These are phyloP conservation scores for Marisa cornuarietis DNA, from an alignment of 1,140 invertebrate species.

Conservation along the genomic window DNA sequence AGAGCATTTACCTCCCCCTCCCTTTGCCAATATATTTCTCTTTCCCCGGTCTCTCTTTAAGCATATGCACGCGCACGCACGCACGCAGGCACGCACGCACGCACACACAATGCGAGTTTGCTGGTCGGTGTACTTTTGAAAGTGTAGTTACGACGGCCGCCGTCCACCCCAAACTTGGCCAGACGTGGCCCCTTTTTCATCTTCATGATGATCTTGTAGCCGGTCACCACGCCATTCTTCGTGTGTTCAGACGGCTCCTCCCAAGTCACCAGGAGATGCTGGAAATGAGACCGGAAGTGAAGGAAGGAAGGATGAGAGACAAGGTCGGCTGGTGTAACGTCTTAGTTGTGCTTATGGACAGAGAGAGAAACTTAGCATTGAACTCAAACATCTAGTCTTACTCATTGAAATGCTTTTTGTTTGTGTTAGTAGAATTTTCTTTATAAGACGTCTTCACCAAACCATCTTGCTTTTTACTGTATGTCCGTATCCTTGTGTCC, in stretches of 20 bases:
- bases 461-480: no score
- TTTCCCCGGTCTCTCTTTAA: no score
- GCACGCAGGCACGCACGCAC: not conserved
- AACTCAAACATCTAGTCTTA: no score
- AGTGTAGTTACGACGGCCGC: conserved; percentile 79
- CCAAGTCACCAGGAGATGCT: conserved; percentile 91
- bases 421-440: not conserved
- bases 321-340: no score
- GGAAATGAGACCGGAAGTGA: not conserved
- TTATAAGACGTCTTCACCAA: no score
- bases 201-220: conserved; percentile 90
- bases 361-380: no score
- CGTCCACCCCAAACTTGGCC: conserved; percentile 70
- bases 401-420: no score
- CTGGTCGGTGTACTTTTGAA: conserved; percentile 59
- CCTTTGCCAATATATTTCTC: no score
- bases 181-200: conserved; percentile 20
- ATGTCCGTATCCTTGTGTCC: not conserved
- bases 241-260: conserved; percentile 71
- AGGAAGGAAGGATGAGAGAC: no score
- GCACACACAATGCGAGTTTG: not conserved
- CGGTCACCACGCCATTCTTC: conserved; percentile 89
- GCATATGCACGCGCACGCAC: not conserved
- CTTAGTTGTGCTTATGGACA: no score
- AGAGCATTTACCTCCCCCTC: no score